Conservation (phyloP, 2,888 invertebrate species). For the Lasioglossum vierecki region DNA sequence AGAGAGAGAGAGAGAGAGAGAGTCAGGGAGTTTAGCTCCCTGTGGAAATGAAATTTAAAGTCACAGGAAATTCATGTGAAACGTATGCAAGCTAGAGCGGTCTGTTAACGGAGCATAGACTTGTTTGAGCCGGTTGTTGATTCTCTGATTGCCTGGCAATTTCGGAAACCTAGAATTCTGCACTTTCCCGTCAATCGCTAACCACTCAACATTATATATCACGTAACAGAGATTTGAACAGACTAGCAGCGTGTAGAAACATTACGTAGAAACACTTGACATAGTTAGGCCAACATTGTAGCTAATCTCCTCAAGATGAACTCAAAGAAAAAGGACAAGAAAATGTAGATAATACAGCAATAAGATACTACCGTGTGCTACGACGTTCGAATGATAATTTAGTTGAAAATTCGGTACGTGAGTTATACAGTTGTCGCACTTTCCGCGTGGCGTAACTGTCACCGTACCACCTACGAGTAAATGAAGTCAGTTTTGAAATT, state of each 20-base stretch:
- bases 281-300: neutral
- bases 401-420: neutral
- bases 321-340: neutral
- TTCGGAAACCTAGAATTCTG: neutral
- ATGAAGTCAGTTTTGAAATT: neutral
- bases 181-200: neutral
- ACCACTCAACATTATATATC: neutral
- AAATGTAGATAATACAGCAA: neutral
- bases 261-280: neutral
- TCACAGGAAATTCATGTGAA: neutral
- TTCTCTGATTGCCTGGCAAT: neutral
- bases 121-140: neutral
- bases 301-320: neutral
- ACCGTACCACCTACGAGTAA: neutral
- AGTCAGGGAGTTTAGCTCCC: neutral
- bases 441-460: neutral
- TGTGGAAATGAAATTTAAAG: slow-evolving; percentile 12
- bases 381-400: neutral
- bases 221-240: too few relatives aligned
- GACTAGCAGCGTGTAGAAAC: neutral
- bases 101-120: neutral
- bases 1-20: too few relatives aligned
- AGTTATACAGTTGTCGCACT: neutral
- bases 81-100: neutral
- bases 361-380: too few relatives aligned